phyloP scores from a whole-genome alignment of 2,797 vertebrate genomes.

The Lagodon rhomboides region DNA sequence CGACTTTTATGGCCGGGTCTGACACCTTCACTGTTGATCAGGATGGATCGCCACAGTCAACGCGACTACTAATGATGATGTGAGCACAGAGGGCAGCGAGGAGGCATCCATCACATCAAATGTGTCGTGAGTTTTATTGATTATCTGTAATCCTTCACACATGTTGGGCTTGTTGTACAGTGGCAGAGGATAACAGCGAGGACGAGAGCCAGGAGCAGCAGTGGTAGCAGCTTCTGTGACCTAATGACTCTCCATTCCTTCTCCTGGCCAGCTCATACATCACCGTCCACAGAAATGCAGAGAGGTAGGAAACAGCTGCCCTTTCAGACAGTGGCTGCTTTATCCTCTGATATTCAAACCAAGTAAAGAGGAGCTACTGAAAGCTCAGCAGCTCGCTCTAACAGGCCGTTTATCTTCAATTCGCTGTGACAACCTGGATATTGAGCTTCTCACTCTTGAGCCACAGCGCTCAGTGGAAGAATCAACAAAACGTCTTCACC shows the following conservation, averaged over 20 bases:
- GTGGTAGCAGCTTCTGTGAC: slow-evolving; percentile 69
- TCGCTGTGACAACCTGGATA: slow-evolving; percentile 47
- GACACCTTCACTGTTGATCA: slow-evolving; percentile 66
- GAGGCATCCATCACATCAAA: slow-evolving; percentile 72
- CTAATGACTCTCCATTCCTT: slow-evolving; percentile 55
- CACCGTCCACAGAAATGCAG: slow-evolving; percentile 62
- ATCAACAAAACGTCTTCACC: slow-evolving; percentile 24
- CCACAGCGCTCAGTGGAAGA: slow-evolving; percentile 25
- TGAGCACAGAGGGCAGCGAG: slow-evolving; percentile 69
- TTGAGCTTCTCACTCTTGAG: slow-evolving; percentile 33
- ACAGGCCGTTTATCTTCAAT: slow-evolving; percentile 50
- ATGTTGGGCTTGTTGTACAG: slow-evolving; percentile 58
- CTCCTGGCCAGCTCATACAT: slow-evolving; percentile 68
- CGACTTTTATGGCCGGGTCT: slow-evolving; percentile 55
- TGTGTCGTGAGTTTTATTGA: slow-evolving; percentile 73
- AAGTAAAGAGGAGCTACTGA: slow-evolving; percentile 60
- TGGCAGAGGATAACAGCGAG: slow-evolving; percentile 43
- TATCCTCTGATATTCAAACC: slow-evolving; percentile 60
- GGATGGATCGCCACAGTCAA: slow-evolving; percentile 66
- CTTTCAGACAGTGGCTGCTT: slow-evolving; percentile 64
- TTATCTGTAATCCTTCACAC: slow-evolving; percentile 76
- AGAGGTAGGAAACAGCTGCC: slow-evolving; percentile 72
- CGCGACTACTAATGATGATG: slow-evolving; percentile 61
- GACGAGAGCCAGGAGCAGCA: slow-evolving; percentile 26
- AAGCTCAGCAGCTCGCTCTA: slow-evolving; percentile 49